Percentiles rank a stretch among this genome's conserved stretches.
Evolutionary conservation across 92 coral and sea anemone genomes (phyloP).

Genomic region (Bergia sp.): DNA sequence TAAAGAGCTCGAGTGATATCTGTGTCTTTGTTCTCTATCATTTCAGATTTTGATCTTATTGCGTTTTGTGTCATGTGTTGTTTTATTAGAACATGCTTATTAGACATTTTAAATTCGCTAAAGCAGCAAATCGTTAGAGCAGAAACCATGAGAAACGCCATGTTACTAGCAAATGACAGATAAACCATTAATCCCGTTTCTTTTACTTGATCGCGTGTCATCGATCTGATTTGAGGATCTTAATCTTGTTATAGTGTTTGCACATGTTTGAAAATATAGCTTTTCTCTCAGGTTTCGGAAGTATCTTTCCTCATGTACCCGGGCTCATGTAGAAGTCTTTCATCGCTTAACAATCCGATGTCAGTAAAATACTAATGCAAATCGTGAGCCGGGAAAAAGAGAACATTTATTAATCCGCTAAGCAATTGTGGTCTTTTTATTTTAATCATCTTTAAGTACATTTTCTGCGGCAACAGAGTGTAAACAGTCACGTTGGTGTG

Average conservation of each 20-base stretch:
- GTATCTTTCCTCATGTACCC: neutral
- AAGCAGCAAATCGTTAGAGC: neutral
- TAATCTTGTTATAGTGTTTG: neutral
- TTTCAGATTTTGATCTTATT: neutral
- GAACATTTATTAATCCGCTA: neutral
- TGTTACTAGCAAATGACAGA: neutral
- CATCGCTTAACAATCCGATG: neutral
- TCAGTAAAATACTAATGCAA: neutral
- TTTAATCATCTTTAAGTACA: neutral
- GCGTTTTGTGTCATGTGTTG: neutral
- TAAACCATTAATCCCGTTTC: neutral
- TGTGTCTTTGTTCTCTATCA: neutral
- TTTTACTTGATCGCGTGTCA: constrained; percentile 20
- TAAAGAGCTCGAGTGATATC: neutral
- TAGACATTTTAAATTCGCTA: neutral
- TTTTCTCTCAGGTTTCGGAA: neutral
- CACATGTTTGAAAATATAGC: neutral
- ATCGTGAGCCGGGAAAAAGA: neutral
- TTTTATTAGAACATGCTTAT: neutral
- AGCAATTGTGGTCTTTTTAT: neutral
- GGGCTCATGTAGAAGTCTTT: neutral
- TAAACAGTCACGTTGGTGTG: no score
- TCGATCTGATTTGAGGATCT: neutral
- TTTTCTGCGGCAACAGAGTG: neutral
- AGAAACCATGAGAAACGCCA: neutral